Base-by-base conservation (phyloP, 2,113 vertebrate genomes). In the Bubo scandiacus region DNA sequence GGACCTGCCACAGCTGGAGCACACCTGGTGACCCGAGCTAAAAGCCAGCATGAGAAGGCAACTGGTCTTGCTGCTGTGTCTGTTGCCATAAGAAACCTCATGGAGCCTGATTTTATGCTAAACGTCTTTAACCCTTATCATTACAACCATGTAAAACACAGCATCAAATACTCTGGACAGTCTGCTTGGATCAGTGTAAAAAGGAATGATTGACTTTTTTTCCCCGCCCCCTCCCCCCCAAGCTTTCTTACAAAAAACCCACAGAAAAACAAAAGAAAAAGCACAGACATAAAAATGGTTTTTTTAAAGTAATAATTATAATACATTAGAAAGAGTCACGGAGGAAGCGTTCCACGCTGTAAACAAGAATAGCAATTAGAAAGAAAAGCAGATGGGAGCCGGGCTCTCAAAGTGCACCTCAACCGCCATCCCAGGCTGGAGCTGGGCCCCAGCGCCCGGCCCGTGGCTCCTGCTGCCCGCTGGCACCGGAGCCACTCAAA, bases 321-420 rank as follows among this genome's bases (percentile, higher is more conserved):
- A 90, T 86, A 92, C 84, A 88, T 95, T 92, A 94, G 77, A 84
- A 94, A 83, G 73, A 93, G 57, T 94, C 81, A 94, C 2, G 14
- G 72, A 96, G 54, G 79, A 97, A 92, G 81, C 73, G 61, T 65
- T 96, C 91, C 87, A 92, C 36, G 52, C 92, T 97, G 95, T 97
- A 96, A 97, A 97, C 96, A 95, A 95, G 42, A 95, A 49, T 18
- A 91, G 93, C 86, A 86, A 91, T 75, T 66, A 66, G 87, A 94
- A 84, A 88, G 32, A 68, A 93, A 93, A 97, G 85, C 88, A 68
- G 65, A 91, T 22, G 59, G 74, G 32, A 78, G 91, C 81, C 14
- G 17, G 79, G 89, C 51, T 86, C 30, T 82, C 81, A 40, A 88
- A 94, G 92, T 57, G 86, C 94, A 51, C 81, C 66, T 65, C 51